Evolutionary conservation across 2,797 vertebrate genomes (phyloP).

Genomic region (Chrysocyon brachyurus): DNA sequence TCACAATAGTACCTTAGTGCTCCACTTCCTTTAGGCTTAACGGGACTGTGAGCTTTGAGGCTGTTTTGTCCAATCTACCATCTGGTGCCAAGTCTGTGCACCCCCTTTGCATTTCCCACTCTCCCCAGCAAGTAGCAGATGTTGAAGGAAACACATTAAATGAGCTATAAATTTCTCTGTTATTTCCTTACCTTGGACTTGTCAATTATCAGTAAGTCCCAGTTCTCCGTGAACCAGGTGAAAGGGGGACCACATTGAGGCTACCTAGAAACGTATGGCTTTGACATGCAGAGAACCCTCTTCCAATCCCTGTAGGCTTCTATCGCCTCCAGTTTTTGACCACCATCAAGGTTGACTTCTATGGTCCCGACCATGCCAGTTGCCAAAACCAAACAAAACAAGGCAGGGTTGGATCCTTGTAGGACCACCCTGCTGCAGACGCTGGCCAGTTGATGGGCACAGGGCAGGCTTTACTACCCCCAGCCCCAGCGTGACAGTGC

Average conservation of each 20-base stretch:
- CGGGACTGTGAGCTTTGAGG: background rate
- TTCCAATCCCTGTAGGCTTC: background rate
- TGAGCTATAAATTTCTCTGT: background rate
- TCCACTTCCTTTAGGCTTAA: background rate
- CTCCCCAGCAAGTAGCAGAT: background rate
- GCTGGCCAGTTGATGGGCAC: background rate
- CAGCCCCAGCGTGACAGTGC: background rate
- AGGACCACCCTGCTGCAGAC: too few species aligned
- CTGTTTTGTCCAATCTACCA: background rate
- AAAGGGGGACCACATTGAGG: background rate
- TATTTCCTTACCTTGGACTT: constrained; percentile 5
- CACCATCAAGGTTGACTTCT: background rate
- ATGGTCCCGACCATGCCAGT: background rate
- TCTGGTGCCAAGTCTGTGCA: background rate
- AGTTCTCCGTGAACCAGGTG: constrained; percentile 12
- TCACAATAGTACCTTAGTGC: background rate
- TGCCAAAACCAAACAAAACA: background rate
- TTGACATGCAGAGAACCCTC: background rate
- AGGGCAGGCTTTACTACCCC: background rate
- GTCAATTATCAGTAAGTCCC: background rate
- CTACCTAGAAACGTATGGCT: background rate
- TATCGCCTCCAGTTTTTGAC: background rate
- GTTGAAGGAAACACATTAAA: background rate
- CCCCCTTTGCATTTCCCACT: background rate
- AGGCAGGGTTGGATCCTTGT: background rate